These are phyloP conservation scores for Onychomys torridus DNA, from an alignment of 2,797 vertebrate genomes.

Conservation along the genomic window DNA sequence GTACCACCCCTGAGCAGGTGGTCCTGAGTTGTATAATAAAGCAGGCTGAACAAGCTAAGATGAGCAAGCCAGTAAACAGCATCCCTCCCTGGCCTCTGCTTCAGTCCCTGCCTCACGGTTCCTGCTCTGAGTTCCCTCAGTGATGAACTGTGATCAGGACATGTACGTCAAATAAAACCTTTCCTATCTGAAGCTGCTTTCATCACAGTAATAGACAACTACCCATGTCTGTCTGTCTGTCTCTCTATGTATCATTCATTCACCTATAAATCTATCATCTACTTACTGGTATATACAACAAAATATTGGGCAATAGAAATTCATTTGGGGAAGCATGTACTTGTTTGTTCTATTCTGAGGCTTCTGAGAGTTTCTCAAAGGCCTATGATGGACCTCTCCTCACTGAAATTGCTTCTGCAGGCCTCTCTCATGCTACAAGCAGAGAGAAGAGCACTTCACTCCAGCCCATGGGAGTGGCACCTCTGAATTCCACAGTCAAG, in stretches of 20 bases:
- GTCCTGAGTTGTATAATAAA: not conserved
- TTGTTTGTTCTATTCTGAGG: not conserved
- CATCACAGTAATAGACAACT: not conserved
- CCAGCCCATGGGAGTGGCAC: not conserved
- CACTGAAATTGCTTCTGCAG: not conserved
- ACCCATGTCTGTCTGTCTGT: not conserved
- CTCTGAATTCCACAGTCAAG: not conserved
- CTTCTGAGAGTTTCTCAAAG: not conserved
- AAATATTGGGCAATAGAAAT: not conserved
- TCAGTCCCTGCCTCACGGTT: not conserved
- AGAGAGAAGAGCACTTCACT: rapidly evolving
- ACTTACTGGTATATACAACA: not conserved
- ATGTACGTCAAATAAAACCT: not conserved
- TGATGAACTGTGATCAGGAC: not conserved
- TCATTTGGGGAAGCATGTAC: not conserved
- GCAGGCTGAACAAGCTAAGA: not conserved
- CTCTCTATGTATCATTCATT: not conserved
- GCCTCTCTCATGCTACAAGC: not conserved
- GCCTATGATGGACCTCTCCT: rapidly evolving
- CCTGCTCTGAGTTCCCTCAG: not conserved
- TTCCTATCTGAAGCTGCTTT: not conserved
- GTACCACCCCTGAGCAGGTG: not conserved
- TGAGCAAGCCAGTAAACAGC: not conserved
- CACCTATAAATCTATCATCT: not conserved
- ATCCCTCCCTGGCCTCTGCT: not conserved